Conservation (phyloP, 2,888 invertebrate genomes). For the Latheticus oryzae region DNA sequence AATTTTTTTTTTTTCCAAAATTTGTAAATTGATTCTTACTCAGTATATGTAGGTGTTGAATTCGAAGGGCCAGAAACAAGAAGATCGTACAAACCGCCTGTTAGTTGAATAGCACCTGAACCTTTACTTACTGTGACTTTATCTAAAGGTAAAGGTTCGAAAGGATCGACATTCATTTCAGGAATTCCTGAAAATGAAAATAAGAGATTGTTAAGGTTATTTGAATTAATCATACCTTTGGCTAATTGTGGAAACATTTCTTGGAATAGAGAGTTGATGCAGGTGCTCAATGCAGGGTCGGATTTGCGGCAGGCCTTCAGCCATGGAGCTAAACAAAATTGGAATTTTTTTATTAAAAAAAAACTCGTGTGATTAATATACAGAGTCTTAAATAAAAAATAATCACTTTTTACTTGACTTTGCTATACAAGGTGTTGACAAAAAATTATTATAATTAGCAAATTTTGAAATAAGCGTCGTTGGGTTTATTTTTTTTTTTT, state of each 20-base stretch:
- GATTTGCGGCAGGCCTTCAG: slow-evolving; percentile 67
- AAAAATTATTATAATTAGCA: too few relatives aligned
- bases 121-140: slow-evolving; percentile 70
- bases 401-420: too few relatives aligned
- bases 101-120: slow-evolving; percentile 67
- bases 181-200: slow-evolving; percentile 65
- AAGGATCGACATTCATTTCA: slow-evolving; percentile 70
- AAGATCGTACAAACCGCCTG: slow-evolving; percentile 70
- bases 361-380: slow-evolving; percentile 2
- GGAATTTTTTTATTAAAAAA: slow-evolving; percentile 8
- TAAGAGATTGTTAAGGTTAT: slow-evolving; percentile 6
- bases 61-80: slow-evolving; percentile 71
- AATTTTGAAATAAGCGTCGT: too few relatives aligned
- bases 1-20: not conserved
- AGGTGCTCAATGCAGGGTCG: slow-evolving; percentile 69
- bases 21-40: slow-evolving; percentile 55
- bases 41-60: slow-evolving; percentile 65
- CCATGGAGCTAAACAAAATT: slow-evolving; percentile 68
- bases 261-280: slow-evolving; percentile 68
- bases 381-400: too few relatives aligned
- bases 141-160: slow-evolving; percentile 70
- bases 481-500: too few relatives aligned
- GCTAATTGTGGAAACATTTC: slow-evolving; percentile 70
- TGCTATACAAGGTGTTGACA: too few relatives aligned
- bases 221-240: too few relatives aligned